Base-by-base conservation (phyloP, 2,113 vertebrate species). In the Xenopus laevis region DNA sequence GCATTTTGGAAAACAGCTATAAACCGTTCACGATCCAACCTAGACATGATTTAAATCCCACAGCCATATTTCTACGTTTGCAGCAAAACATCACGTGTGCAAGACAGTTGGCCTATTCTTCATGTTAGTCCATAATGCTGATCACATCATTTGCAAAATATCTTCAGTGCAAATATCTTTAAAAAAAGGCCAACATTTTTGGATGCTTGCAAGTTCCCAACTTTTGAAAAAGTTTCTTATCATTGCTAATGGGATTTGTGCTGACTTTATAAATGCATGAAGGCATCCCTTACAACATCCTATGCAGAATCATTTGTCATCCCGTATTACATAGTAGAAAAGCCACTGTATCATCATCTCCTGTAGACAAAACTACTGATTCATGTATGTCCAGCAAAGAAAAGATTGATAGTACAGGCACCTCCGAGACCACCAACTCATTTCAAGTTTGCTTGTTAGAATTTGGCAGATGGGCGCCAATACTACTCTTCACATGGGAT, bases 381-480 rank as follows among this genome's bases (percentile, higher is more conserved):
- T 17, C 21, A 20, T 40, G 40, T 18, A 47, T 12, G 55, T 60
- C 45, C 27, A 50, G 47, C 1, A 10, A 12, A 13, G 1, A 18
- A 27, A 10, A 67, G 0, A 0, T 74, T 78, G 78, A 79, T 77
- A 72, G 0, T 50, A 16, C 21, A 17, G 68, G 65, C 78, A 66
- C 10, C 33, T 50, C 60, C 11, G 40, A 4, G 13, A 69, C 46
- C 0, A 58, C 30, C 0, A 60, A 11, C 23, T 27, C 23, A 27
- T 27, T 83, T 98, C 95, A 98, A 89, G 96, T 98, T 79, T 94
- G 92, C 81, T 92, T 90, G 72, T 88, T 94, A 79, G 87, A 83
- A 72, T 86, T 92, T 81, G 93, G 23, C 23, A 27, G 87, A 18
- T 80, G 88, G 80, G 81, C 90, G 80, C 87, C 89, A 47, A 79